Evolutionary conservation across 1,140 invertebrate genomes (phyloP).

Genomic region (Pseudomyrmex concolor): DNA sequence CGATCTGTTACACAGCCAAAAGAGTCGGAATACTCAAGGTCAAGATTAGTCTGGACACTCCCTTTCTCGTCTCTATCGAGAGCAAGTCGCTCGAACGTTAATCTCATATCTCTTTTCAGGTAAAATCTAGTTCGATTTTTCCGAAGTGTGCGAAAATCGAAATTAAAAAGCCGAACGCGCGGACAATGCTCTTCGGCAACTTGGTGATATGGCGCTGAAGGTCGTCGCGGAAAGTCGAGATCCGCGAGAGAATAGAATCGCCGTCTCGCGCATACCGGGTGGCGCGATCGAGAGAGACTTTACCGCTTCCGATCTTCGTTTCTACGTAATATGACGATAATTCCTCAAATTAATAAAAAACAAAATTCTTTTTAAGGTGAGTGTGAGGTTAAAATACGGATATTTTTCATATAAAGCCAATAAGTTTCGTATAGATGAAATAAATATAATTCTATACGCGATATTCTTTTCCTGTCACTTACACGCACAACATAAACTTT

Average conservation of each 20-base stretch:
- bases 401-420: too few species aligned
- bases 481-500: too few species aligned
- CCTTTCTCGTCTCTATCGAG: slow-evolving; percentile 35
- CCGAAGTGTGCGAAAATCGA: slow-evolving; percentile 1
- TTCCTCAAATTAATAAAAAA: too few species aligned
- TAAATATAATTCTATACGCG: too few species aligned
- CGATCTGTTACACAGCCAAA: slow-evolving; percentile 24
- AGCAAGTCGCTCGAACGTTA: slow-evolving; percentile 5
- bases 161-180: slow-evolving; percentile 29
- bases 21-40: slow-evolving; percentile 46
- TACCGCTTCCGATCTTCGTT: not conserved
- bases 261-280: slow-evolving; percentile 66
- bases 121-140: slow-evolving; percentile 31
- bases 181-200: slow-evolving; percentile 58
- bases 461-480: too few species aligned
- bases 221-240: slow-evolving; percentile 70
- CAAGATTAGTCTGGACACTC: slow-evolving; percentile 53
- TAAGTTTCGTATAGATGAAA: too few species aligned
- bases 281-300: slow-evolving; percentile 48
- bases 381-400: too few species aligned
- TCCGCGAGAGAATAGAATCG: slow-evolving; percentile 65
- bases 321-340: not conserved
- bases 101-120: not conserved
- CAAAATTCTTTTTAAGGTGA: too few species aligned
- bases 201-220: slow-evolving; percentile 69